Conservation (phyloP, 2,113 vertebrate genomes). For the Colius striatus region DNA sequence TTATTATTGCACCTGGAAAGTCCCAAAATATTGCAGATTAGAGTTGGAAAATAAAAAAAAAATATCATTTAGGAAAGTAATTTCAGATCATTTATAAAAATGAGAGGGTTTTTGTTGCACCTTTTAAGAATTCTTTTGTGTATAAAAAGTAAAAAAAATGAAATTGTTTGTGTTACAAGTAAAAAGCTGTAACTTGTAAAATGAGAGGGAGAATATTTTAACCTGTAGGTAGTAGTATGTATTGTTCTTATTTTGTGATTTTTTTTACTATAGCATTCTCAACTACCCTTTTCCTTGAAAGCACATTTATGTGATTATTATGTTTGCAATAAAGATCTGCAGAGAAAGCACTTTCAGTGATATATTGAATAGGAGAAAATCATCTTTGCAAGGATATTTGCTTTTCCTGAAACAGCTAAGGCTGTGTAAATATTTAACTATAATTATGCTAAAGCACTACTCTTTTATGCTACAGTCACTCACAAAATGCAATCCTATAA, state of each 20-base stretch:
- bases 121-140: neutral
- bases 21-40: neutral
- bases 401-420: constrained; percentile 46
- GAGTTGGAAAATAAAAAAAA: neutral
- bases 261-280: neutral
- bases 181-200: neutral
- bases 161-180: neutral
- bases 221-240: neutral
- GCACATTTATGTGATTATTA: constrained; percentile 18
- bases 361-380: constrained; percentile 16
- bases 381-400: constrained; percentile 34
- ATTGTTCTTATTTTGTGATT: neutral
- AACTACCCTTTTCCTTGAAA: neutral
- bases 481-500: constrained; percentile 56
- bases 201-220: neutral
- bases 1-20: neutral
- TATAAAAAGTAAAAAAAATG: neutral
- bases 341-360: neutral
- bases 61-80: neutral
- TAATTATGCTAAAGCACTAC: constrained; percentile 49
- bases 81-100: neutral
- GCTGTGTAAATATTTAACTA: constrained; percentile 68
- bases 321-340: neutral
- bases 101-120: neutral
- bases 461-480: constrained; percentile 50